A percentile compares a stretch with the other conserved stretches of the same genome.
Evolutionary conservation across 2,888 invertebrate species (phyloP).

Genomic region (Deilephila porcellus): DNA sequence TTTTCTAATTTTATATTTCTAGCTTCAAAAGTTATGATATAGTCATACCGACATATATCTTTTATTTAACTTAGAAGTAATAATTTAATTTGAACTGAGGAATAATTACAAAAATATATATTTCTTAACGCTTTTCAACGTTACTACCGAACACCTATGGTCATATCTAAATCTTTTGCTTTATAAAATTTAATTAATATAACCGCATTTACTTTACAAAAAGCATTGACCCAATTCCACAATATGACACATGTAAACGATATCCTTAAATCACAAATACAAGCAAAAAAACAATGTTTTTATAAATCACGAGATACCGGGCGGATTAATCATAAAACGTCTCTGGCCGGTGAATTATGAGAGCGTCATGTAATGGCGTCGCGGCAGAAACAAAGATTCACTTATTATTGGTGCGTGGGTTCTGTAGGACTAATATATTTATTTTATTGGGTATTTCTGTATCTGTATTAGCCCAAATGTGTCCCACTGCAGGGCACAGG

Average conservation of each 20-base stretch:
- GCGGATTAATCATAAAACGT: constrained; percentile 40
- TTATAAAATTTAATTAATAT: no score
- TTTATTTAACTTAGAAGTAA: no score
- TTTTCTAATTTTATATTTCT: no score
- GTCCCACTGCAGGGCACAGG: no score
- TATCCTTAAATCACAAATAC: constrained; percentile 39
- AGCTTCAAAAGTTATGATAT: no score
- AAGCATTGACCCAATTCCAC: constrained; percentile 10
- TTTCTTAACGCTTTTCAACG: no score
- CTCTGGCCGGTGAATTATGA: constrained; percentile 55
- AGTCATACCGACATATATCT: no score
- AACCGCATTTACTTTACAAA: not conserved
- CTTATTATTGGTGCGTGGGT: not conserved
- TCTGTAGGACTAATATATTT: constrained; percentile 12
- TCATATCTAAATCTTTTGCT: no score
- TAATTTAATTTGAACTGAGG: no score
- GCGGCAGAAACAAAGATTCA: constrained; percentile 64
- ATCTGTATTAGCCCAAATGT: no score
- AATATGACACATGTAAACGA: constrained; percentile 31
- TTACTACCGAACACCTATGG: no score
- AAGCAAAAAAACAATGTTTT: constrained; percentile 49
- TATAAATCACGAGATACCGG: constrained; percentile 34
- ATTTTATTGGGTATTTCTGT: not conserved
- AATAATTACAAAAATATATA: no score
- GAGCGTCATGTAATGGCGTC: constrained; percentile 56